These are phyloP conservation scores for Molossus alvarezi DNA, from an alignment of 2,797 vertebrate species.

Conservation along the genomic window DNA sequence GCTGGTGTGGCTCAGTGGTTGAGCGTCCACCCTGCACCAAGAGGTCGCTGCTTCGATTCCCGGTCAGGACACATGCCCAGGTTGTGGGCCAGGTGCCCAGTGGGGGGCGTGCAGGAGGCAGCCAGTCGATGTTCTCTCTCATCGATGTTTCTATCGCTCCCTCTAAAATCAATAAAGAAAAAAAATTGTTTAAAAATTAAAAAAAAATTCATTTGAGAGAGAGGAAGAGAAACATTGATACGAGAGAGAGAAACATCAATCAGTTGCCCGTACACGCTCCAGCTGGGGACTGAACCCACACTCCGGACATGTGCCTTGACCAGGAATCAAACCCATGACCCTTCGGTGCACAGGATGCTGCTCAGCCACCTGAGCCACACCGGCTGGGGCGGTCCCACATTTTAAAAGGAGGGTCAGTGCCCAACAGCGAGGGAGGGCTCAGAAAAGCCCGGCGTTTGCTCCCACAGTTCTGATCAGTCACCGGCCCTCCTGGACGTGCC, in stretches of 20 bases:
- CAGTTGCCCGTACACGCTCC: neutral
- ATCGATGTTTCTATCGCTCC: too few species aligned
- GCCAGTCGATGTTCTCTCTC: too few species aligned
- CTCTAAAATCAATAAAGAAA: too few species aligned
- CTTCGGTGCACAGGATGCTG: rapidly evolving
- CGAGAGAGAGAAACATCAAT: neutral
- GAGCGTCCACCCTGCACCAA: too few species aligned
- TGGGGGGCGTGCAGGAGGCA: too few species aligned
- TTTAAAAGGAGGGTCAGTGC: neutral
- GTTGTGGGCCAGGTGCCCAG: too few species aligned
- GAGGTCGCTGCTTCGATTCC: too few species aligned
- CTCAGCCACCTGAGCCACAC: neutral
- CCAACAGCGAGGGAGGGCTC: rapidly evolving
- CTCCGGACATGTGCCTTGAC: neutral
- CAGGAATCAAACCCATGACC: rapidly evolving
- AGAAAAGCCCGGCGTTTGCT: neutral
- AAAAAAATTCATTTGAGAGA: too few species aligned
- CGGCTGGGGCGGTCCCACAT: rapidly evolving
- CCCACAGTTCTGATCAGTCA: rapidly evolving
- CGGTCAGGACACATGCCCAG: too few species aligned
- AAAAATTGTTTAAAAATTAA: too few species aligned
- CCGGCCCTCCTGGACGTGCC: rapidly evolving
- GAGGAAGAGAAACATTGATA: neutral
- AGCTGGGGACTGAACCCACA: neutral
- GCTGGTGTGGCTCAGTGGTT: too few species aligned